A percentile compares a stretch with the other conserved stretches of the same genome.
Conservation (phyloP, 2,113 vertebrate genomes). For the Romanogobio albipinnatus region DNA sequence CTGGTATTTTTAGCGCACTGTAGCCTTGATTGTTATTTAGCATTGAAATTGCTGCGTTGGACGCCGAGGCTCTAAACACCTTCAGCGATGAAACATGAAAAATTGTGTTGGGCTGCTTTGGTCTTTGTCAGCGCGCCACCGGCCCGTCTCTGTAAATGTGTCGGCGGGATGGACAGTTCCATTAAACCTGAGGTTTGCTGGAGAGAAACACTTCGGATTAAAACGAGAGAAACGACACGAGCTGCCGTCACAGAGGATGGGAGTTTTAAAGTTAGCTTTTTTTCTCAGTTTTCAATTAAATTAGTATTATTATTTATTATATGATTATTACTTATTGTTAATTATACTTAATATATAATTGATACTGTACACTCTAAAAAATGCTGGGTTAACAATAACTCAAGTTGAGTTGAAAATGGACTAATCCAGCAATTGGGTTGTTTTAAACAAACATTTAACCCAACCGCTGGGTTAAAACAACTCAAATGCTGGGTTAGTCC, state of each 20-base stretch:
- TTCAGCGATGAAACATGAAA: conserved; percentile 44
- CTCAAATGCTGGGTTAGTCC: no score
- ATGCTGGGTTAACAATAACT: no score
- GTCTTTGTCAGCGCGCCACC: conserved; percentile 22
- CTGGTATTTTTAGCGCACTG: conserved; percentile 69
- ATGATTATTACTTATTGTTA: not conserved
- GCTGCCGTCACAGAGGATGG: not conserved
- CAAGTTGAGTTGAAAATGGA: no score
- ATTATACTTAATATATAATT: no score
- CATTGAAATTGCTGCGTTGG: conserved; percentile 62
- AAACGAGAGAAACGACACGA: not conserved
- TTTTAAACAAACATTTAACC: no score
- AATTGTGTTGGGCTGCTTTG: conserved; percentile 38
- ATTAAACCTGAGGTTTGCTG: conserved; percentile 9
- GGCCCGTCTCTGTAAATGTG: not conserved
- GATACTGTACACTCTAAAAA: no score
- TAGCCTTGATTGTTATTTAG: conserved; percentile 69
- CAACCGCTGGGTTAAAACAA: no score
- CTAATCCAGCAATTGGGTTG: no score
- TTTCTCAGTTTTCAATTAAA: not conserved
- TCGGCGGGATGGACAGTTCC: conserved; percentile 23
- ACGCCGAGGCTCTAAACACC: conserved; percentile 57
- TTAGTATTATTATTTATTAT: not conserved
- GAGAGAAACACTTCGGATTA: not conserved
- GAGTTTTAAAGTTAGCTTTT: not conserved